phyloP scores from a whole-genome alignment of 1,140 invertebrate genomes.

The Drosophila chauvacae region DNA sequence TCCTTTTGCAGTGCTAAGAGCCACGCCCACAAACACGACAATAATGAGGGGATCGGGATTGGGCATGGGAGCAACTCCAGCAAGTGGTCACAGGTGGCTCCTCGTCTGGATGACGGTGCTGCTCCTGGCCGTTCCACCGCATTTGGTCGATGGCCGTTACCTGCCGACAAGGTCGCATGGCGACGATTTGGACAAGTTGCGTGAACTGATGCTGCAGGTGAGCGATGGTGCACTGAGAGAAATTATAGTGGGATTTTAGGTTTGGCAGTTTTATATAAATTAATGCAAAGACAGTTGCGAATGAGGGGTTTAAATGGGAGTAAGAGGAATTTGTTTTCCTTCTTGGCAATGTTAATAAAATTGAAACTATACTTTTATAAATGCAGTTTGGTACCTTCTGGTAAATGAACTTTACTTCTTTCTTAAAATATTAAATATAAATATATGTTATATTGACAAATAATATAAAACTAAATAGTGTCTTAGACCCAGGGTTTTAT shows the following conservation, averaged over 20 bases:
- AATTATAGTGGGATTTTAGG: not conserved
- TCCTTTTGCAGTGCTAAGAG: conserved; percentile 31
- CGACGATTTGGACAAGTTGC: conserved; percentile 86
- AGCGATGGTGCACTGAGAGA: conserved; percentile 62
- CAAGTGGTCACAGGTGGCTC: conserved; percentile 52
- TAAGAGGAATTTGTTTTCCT: not conserved
- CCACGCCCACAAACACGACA: conserved; percentile 35
- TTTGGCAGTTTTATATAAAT: not conserved
- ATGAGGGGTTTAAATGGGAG: not conserved
- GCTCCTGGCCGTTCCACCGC: conserved; percentile 64
- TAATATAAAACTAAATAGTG: too few species aligned
- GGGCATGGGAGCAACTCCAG: conserved; percentile 14
- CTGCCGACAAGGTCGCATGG: conserved; percentile 86
- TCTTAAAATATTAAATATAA: too few species aligned
- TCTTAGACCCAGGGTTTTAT: too few species aligned
- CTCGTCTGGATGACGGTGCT: conserved; percentile 61
- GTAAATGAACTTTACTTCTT: too few species aligned
- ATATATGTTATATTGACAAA: too few species aligned
- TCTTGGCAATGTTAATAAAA: not conserved
- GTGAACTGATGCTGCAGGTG: conserved; percentile 87
- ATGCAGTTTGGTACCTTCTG: not conserved
- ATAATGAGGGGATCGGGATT: conserved; percentile 30
- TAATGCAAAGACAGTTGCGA: not conserved
- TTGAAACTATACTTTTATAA: not conserved
- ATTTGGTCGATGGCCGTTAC: conserved; percentile 85